Base-by-base conservation (phyloP, 2,888 invertebrate genomes). In the Hydraecia micacea region DNA sequence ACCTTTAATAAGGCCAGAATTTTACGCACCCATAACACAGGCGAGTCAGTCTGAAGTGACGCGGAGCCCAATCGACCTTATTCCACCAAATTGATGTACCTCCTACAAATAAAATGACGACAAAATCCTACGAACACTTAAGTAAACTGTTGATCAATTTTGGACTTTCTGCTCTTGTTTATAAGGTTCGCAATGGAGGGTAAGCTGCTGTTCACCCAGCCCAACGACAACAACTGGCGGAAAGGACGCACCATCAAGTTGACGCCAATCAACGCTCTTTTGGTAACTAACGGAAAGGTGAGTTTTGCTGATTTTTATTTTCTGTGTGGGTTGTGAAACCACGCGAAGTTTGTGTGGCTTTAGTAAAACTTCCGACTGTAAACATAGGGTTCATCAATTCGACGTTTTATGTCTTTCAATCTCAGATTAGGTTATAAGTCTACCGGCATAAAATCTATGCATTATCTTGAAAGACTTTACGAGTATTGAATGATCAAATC, bases 261-360 rank as follows among this genome's bases (percentile, higher is more conserved):
- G 92, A 98, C 98, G 88, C 98, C 98, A 74, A 98, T 99, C 86
- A 98, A 98, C 96, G 99, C 99, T 80, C 97, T 99, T 93, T 97
- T 99, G 95, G 98, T 99, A 91, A 99, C 98, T 90, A 98, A 98
- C 93, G 99, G 99, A 97, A 98, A 99, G 98, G 99, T 99, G 96
- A 95, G 91, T 86, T 82, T 80, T 67, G 69, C 69, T 74, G 77
- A 77, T 75, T 86, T 85, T 81, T 77, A 68, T 80, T 79, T 81
- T 76, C 32, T 69, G 69, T 80, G 67, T 60, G 46, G 36, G n/a
- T 58, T 71, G 58, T 46, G 36, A 46, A 55, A 77, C 60, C 55
- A 15, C 15, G 13, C 39, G 18, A 28, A 1, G n/a, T 42, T 39
- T 55, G 28, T 65, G 60, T 36, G 36, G 32, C 11, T 66, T 72